phyloP scores from a whole-genome alignment of 2,888 invertebrate species.

The Leptopterna dolabrata region DNA sequence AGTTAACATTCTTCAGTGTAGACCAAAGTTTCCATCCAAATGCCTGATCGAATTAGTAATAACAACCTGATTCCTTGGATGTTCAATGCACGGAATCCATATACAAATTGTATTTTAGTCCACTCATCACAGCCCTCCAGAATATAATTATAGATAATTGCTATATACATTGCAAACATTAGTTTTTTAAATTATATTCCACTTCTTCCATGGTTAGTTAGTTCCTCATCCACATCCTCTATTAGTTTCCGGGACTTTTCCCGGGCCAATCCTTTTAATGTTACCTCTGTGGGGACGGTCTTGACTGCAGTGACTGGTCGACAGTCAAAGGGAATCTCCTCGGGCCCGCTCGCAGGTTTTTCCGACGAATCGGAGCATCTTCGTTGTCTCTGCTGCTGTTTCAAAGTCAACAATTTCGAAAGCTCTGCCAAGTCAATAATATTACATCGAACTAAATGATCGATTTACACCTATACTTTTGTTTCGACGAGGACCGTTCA shows the following conservation, averaged over 20 bases:
- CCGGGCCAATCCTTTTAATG: neutral
- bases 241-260: neutral
- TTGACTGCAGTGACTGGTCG: neutral
- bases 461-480: neutral
- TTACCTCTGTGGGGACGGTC: neutral
- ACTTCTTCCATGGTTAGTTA: neutral
- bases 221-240: neutral
- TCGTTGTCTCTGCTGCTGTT: slow-evolving; percentile 19
- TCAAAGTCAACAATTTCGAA: neutral
- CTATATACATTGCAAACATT: no score
- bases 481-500: neutral
- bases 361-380: neutral
- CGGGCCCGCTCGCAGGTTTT: slow-evolving; percentile 19
- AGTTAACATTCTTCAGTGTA: no score
- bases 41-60: no score
- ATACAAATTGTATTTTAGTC: no score
- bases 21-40: no score
- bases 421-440: neutral
- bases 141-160: no score
- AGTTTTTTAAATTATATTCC: no score
- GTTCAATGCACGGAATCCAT: no score
- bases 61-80: no score
- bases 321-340: neutral
- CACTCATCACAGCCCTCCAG: no score
- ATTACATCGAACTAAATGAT: neutral